These are phyloP conservation scores for Acanthaster planci DNA, from an alignment of 35 echinoderm and acorn worm species.

Conservation along the genomic window DNA sequence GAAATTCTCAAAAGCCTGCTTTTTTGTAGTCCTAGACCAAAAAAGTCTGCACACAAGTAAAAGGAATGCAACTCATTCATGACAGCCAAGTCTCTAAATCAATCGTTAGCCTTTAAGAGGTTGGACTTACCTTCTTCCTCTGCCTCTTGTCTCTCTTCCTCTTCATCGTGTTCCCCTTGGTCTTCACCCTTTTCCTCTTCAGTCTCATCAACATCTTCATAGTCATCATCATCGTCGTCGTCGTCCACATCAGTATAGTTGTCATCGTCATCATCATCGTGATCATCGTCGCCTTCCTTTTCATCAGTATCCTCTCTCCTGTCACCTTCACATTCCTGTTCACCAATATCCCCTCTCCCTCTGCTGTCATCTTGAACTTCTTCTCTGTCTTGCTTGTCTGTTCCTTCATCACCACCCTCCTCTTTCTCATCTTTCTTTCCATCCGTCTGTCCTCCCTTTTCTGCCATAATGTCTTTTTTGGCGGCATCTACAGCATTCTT, in stretches of 20 bases:
- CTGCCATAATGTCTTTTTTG: constrained; percentile 19
- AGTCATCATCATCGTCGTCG: background rate
- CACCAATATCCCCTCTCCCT: background rate
- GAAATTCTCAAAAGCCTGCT: too few relatives aligned
- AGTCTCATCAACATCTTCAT: background rate
- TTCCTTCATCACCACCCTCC: background rate
- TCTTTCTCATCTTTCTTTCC: background rate
- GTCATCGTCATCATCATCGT: constrained; percentile 32
- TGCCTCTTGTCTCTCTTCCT: background rate
- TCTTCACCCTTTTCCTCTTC: background rate
- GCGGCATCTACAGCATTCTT: constrained; percentile 27
- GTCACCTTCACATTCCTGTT: background rate
- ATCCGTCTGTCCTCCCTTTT: background rate
- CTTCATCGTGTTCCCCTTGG: background rate
- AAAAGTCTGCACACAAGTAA: too few relatives aligned
- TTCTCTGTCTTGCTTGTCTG: background rate
- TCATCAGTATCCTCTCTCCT: background rate
- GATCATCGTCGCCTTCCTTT: constrained; percentile 8
- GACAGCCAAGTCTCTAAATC: too few relatives aligned
- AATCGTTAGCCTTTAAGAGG: too few relatives aligned
- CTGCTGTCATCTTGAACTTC: background rate
- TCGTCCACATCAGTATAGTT: constrained; percentile 23
- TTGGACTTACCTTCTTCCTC: background rate
- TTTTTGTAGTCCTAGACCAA: too few relatives aligned
- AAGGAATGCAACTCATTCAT: too few relatives aligned